These are phyloP conservation scores for Clistopyga incitator DNA, from an alignment of 2,888 invertebrate genomes.

Conservation along the genomic window DNA sequence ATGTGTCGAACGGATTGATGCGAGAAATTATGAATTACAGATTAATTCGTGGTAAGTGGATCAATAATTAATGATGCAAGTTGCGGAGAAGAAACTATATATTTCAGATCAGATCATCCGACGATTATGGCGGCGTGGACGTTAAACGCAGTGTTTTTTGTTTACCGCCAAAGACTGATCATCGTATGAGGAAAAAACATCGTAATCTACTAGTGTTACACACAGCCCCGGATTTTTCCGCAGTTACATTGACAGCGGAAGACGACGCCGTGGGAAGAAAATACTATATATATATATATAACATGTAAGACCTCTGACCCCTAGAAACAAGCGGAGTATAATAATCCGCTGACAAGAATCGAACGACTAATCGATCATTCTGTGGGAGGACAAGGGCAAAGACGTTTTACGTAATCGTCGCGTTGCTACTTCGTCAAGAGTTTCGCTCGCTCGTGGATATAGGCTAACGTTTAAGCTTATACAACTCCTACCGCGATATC, in stretches of 20 bases:
- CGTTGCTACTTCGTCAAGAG: conserved; percentile 28
- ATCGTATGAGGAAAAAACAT: background rate
- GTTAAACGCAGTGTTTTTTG: background rate
- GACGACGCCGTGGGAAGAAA: background rate
- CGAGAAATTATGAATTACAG: background rate
- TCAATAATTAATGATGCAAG: background rate
- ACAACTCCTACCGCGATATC: conserved; percentile 50
- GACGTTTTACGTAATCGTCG: conserved; percentile 64
- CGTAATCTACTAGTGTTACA: background rate
- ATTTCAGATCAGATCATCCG: background rate
- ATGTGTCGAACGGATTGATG: background rate
- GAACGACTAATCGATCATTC: conserved; percentile 60
- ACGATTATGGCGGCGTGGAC: background rate
- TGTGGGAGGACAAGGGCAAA: conserved; percentile 64
- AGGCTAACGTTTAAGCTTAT: conserved; percentile 34
- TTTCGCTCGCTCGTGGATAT: conserved; percentile 24
- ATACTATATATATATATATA: background rate
- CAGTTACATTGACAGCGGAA: background rate
- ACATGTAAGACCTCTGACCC: conserved; percentile 26
- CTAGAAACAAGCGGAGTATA: conserved; percentile 24
- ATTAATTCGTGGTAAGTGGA: background rate
- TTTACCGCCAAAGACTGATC: background rate
- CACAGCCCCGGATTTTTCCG: conserved; percentile 3
- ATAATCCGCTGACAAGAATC: conserved; percentile 47
- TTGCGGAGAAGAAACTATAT: background rate